Percentiles rank a stretch among this genome's conserved stretches.
Evolutionary conservation across 2,888 invertebrate genomes (phyloP).

Genomic region (Ophraella communa): DNA sequence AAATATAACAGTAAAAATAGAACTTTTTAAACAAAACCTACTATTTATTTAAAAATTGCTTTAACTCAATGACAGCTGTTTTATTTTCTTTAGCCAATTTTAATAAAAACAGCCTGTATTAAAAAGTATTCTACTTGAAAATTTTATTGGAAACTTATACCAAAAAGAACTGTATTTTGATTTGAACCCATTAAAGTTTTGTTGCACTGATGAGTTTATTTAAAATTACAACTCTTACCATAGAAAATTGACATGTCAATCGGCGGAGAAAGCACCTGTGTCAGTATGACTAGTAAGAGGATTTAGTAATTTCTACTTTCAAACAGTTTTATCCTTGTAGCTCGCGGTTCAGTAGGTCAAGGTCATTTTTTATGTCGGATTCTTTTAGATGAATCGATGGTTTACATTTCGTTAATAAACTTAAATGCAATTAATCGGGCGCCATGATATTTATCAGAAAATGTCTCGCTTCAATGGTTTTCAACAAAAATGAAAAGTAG

Average conservation of each 20-base stretch:
- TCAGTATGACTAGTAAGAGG: constrained; percentile 20
- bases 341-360: constrained; percentile 39
- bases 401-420: constrained; percentile 27
- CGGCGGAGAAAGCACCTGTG: constrained; percentile 24
- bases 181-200: too few species aligned
- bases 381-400: constrained; percentile 26
- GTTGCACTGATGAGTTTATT: too few species aligned
- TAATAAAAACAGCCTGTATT: too few species aligned
- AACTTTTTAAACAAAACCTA: too few species aligned
- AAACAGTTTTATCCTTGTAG: constrained; percentile 35
- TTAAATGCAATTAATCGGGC: constrained; percentile 12
- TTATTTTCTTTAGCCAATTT: too few species aligned
- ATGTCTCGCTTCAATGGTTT: not conserved
- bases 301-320: constrained; percentile 32
- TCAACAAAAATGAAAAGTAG: not conserved
- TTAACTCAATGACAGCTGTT: too few species aligned
- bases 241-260: constrained; percentile 20
- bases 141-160: too few species aligned
- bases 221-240: not conserved
- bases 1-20: too few species aligned
- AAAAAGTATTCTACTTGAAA: too few species aligned
- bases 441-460: constrained; percentile 6
- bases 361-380: constrained; percentile 30
- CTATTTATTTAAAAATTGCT: too few species aligned
- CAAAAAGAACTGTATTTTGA: too few species aligned